Conservation (phyloP, 2,113 vertebrate species). For the Silurus glanis region DNA sequence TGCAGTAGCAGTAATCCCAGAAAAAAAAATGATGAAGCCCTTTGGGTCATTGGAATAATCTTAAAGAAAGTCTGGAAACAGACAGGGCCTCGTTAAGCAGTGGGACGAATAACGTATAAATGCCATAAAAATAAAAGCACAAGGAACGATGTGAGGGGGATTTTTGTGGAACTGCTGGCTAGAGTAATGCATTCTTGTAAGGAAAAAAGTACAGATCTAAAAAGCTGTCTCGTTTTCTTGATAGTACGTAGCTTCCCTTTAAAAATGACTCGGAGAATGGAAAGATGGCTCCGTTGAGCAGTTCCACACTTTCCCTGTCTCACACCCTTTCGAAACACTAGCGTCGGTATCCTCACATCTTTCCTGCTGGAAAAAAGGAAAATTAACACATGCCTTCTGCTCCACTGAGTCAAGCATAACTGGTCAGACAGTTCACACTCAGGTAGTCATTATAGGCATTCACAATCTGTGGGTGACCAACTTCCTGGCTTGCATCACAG, state of each 20-base stretch:
- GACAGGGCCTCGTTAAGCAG: slow-evolving; percentile 22
- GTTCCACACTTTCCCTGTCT: not conserved
- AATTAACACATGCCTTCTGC: slow-evolving; percentile 3
- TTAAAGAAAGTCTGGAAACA: slow-evolving; percentile 1
- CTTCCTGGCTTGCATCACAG: not conserved
- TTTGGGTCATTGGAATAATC: not conserved
- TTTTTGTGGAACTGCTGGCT: not conserved
- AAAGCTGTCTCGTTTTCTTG: not conserved
- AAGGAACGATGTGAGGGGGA: not conserved
- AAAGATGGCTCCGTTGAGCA: not conserved
- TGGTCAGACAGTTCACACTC: not conserved
- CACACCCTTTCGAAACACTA: not conserved
- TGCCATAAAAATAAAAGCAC: slow-evolving; percentile 5
- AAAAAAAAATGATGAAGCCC: not conserved
- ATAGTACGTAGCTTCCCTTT: not conserved
- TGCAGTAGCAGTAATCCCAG: not conserved
- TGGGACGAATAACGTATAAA: slow-evolving; percentile 19
- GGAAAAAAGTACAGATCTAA: slow-evolving; percentile 15
- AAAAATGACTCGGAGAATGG: not conserved
- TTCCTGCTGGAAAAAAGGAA: slow-evolving; percentile 12
- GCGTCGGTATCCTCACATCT: not conserved
- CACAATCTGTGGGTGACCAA: not conserved
- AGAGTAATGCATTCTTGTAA: slow-evolving; percentile 16
- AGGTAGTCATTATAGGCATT: not conserved
- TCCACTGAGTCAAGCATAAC: not conserved